Base-by-base conservation (phyloP, 2,888 invertebrate genomes). In the Eupithecia centaureata region DNA sequence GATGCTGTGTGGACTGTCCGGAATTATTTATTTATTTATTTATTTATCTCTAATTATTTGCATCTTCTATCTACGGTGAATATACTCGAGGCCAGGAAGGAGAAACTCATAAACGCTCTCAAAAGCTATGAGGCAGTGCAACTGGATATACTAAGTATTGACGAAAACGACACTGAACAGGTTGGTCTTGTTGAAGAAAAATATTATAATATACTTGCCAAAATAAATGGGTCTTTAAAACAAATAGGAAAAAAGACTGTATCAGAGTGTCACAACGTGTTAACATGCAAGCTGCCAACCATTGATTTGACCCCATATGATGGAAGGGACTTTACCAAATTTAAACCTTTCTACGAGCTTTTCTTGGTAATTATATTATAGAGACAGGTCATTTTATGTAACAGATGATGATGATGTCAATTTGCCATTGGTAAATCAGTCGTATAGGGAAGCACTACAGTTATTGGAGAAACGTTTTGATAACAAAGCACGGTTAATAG, bases 101-200 rank as follows among this genome's bases (percentile, higher is more conserved):
- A n/a, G n/a, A n/a, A n/a, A n/a, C n/a, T n/a, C n/a, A n/a, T 30
- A n/a, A n/a, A n/a, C n/a, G n/a, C n/a, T n/a, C n/a, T n/a, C n/a
- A n/a, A n/a, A n/a, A n/a, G n/a, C n/a, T n/a, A n/a, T n/a, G n/a
- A 30, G 35, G 35, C 35, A 35, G 10, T 10, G 35, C 8, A 70
- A 74, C 74, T 77, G 75, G 74, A 73, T 71, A 76, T 73, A 72
- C 70, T 74, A 73, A 76, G 70, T 78, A 75, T 60, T 54, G 59
- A 63, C 59, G 32, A 32, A 32, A 4, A 32, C 8, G 32, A 32
- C 8, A 32, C 5, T 32, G 32, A 32, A 32, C 5, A 32, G 8
- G 32, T 32, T 8, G 32, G 32, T 8, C 8, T 32, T 5, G 8
- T 32, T 8, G 32, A 32, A 32, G 32, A 32, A 8, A 32, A 32